Conservation (phyloP, 2,113 vertebrate species). For the Asarcornis scutulata region DNA sequence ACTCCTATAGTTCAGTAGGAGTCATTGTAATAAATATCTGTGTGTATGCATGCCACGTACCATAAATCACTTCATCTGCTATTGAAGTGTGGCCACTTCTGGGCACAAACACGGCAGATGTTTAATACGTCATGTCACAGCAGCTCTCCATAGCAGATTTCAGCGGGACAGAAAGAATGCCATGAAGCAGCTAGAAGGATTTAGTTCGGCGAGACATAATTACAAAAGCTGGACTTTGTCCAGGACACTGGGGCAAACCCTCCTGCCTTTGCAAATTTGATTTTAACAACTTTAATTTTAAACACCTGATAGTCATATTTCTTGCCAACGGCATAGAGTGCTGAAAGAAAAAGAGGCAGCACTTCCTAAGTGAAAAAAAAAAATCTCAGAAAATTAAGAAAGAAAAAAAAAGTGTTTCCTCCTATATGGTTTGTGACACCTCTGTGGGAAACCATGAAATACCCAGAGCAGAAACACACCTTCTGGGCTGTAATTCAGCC, state of each 20-base stretch:
- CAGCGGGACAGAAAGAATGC: accelerated
- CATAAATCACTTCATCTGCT: background rate
- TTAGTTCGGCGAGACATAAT: background rate
- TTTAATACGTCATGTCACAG: background rate
- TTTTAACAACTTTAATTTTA: slow-evolving; percentile 61
- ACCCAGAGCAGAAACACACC: background rate
- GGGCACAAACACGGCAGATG: background rate
- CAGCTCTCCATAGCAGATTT: background rate
- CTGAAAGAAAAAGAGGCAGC: background rate
- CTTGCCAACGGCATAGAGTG: slow-evolving; percentile 13
- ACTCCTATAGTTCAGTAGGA: background rate
- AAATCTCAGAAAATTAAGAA: background rate
- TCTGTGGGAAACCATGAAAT: slow-evolving; percentile 4
- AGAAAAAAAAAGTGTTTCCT: background rate
- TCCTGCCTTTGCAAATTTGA: slow-evolving; percentile 54
- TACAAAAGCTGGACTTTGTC: slow-evolving; percentile 8
- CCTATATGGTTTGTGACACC: background rate
- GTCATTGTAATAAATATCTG: background rate
- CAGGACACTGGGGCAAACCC: slow-evolving; percentile 27
- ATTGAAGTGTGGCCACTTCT: background rate
- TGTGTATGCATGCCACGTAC: background rate
- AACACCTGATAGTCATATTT: slow-evolving; percentile 17
- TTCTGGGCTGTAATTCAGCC: background rate
- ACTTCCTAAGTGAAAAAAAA: slow-evolving; percentile 5
- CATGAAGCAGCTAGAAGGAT: background rate